Percentiles rank a stretch among this genome's conserved stretches.
Evolutionary conservation across 2,797 vertebrate species (phyloP).

Genomic region (Anguilla marmorata): DNA sequence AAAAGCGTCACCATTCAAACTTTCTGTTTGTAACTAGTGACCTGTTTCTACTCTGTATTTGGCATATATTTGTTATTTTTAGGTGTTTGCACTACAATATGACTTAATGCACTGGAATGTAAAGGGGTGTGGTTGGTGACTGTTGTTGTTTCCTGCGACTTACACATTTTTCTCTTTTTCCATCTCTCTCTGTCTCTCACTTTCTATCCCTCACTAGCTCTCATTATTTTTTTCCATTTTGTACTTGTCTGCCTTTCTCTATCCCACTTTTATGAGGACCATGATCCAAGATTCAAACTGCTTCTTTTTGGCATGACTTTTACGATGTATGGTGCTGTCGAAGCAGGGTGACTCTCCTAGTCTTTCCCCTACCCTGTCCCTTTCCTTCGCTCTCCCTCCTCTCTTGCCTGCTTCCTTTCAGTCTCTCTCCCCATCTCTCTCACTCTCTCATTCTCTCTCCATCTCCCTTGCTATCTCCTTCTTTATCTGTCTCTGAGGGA

Average conservation of each 20-base stretch:
- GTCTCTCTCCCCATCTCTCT: background rate
- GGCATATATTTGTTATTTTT: background rate
- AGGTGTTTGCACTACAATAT: background rate
- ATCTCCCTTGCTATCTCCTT: background rate
- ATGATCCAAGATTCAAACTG: background rate
- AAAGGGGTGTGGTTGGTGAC: background rate
- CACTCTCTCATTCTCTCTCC: background rate
- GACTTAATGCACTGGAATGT: background rate
- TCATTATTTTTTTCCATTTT: background rate
- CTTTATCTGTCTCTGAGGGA: constrained; percentile 37
- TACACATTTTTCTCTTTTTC: background rate
- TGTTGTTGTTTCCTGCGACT: background rate
- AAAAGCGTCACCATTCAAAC: background rate
- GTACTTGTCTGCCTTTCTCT: background rate
- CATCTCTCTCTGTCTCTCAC: background rate
- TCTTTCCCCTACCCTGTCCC: background rate
- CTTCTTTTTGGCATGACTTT: background rate
- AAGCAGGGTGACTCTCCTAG: background rate
- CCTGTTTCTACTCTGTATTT: background rate
- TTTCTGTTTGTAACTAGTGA: background rate
- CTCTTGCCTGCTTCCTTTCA: background rate
- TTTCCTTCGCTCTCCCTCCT: background rate
- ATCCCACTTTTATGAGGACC: background rate
- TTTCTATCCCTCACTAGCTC: background rate
- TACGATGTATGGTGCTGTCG: background rate